These are phyloP conservation scores for Acanthosepion esculentum DNA, from an alignment of 2,888 invertebrate genomes.

Conservation along the genomic window DNA sequence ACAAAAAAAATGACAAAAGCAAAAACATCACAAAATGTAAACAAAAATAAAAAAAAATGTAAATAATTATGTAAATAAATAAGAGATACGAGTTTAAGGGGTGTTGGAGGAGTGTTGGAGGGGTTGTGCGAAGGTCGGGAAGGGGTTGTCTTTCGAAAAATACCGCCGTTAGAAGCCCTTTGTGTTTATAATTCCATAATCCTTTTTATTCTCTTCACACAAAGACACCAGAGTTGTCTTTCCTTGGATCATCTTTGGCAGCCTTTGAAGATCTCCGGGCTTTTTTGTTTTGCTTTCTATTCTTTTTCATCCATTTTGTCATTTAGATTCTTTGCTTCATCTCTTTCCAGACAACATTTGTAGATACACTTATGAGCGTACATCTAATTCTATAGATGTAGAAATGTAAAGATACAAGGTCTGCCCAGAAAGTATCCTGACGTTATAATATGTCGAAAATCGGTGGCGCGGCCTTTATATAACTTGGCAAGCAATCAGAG, in stretches of 20 bases:
- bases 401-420: no score
- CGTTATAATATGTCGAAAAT: no score
- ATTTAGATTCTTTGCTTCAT: neutral
- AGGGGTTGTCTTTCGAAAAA: neutral
- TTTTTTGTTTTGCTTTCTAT: neutral
- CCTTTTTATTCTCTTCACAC: neutral
- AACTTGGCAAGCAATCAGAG: no score
- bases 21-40: neutral
- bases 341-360: neutral
- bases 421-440: no score
- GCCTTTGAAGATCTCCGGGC: neutral
- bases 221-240: constrained; percentile 1
- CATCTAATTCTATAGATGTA: no score
- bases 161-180: neutral
- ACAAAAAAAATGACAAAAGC: neutral
- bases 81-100: neutral
- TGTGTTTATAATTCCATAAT: neutral
- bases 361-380: no score
- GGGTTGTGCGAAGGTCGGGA: neutral
- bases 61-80: constrained; percentile 14
- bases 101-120: neutral
- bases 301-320: neutral
- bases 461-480: no score
- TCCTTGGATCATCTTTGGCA: neutral
- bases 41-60: neutral